Percentiles rank a stretch among this genome's conserved stretches.
These are phyloP conservation scores for Paedocypris micromegethes DNA, from an alignment of 2,797 vertebrate genomes.

Conservation along the genomic window DNA sequence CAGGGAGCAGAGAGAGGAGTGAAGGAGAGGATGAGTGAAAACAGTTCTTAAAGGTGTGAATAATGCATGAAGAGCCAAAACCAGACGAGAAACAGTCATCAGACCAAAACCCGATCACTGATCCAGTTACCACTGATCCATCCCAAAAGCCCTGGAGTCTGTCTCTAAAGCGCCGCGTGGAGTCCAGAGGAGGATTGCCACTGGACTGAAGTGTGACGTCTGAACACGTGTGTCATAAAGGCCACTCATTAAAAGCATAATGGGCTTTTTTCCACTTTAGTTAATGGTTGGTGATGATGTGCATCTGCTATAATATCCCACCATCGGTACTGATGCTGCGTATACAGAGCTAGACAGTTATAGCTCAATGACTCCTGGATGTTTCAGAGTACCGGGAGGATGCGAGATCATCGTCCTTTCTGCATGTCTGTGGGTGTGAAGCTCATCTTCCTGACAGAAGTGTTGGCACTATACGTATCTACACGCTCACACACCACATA, in stretches of 20 bases:
- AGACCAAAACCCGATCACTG: conserved; percentile 60
- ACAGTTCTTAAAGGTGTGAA: conserved; percentile 57
- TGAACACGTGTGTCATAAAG: too few species aligned
- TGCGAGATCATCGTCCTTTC: conserved; percentile 8
- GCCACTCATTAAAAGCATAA: too few species aligned
- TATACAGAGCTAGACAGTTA: too few species aligned
- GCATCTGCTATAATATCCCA: too few species aligned
- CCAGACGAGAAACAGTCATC: conserved; percentile 58
- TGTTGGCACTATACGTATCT: conserved; percentile 48
- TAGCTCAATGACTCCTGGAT: not conserved
- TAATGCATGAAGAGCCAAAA: conserved; percentile 66
- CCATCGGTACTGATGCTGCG: too few species aligned
- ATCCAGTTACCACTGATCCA: conserved; percentile 66
- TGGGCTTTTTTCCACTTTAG: too few species aligned
- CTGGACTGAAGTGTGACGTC: not conserved
- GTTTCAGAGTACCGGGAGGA: not conserved
- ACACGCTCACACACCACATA: too few species aligned
- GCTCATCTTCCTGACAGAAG: conserved; percentile 41
- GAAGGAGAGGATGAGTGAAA: conserved; percentile 24
- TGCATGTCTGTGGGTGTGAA: conserved; percentile 40
- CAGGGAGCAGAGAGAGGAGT: conserved; percentile 19
- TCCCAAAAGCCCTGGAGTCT: conserved; percentile 52
- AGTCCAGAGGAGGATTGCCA: conserved; percentile 5
- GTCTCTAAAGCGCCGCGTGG: not conserved
- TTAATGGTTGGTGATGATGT: too few species aligned